Evolutionary conservation across 2,113 vertebrate genomes (phyloP).

Genomic region (Callipepla californica): DNA sequence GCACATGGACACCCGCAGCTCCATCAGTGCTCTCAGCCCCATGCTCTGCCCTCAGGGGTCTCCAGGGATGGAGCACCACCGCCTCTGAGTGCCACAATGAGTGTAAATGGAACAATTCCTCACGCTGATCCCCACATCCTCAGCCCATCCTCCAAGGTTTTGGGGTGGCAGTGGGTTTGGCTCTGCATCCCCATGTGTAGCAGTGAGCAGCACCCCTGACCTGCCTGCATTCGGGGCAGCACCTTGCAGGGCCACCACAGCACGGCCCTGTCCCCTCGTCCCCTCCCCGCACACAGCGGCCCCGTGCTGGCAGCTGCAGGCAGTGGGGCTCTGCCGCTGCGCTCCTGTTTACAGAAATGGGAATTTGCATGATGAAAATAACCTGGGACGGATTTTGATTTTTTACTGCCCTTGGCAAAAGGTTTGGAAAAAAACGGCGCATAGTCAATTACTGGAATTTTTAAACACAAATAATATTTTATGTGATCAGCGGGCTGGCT

Average conservation of each 20-base stretch:
- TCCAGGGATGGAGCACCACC: no score
- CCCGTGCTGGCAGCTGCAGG: neutral
- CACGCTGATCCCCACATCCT: no score
- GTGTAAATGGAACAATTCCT: no score
- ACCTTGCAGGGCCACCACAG: neutral
- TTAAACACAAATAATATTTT: slow-evolving; percentile 91
- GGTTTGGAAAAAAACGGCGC: slow-evolving; percentile 84
- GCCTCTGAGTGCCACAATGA: no score
- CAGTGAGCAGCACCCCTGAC: neutral
- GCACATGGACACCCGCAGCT: no score
- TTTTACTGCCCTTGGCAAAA: slow-evolving; percentile 86
- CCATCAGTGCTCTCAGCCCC: no score
- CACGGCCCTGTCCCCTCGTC: neutral
- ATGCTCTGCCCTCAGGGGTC: no score
- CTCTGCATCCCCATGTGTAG: neutral
- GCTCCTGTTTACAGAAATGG: slow-evolving; percentile 83
- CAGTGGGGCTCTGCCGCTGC: slow-evolving; percentile 7
- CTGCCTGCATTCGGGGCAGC: neutral
- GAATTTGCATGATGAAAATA: slow-evolving; percentile 89
- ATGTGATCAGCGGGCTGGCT: slow-evolving; percentile 86
- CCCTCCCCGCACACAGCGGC: neutral
- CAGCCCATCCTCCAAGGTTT: neutral
- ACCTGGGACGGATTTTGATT: slow-evolving; percentile 81
- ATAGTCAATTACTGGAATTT: slow-evolving; percentile 89
- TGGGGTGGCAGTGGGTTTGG: neutral